Evolutionary conservation across 92 coral and sea anemone species (phyloP).

Genomic region (Nematostella vectensis): DNA sequence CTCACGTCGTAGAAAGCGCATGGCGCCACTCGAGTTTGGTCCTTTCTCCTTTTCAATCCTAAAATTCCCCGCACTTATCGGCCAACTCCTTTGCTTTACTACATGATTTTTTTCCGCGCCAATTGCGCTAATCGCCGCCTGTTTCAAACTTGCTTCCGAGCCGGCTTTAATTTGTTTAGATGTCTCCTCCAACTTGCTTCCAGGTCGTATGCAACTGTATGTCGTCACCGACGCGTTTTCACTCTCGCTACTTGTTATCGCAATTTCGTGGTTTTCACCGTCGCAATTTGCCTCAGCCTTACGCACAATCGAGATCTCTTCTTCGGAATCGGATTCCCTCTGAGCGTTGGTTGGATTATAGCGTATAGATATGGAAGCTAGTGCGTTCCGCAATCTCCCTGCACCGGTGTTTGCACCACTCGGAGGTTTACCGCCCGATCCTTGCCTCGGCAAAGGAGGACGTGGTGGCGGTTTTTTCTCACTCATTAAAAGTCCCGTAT

Average conservation of each 20-base stretch:
- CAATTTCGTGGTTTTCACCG: conserved; percentile 12
- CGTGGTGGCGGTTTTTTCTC: conserved; percentile 82
- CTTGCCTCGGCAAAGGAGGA: conserved; percentile 76
- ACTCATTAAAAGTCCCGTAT: conserved; percentile 41
- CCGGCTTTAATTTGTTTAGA: conserved; percentile 9
- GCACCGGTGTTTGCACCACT: conserved; percentile 34
- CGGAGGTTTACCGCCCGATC: conserved; percentile 29
- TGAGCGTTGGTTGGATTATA: conserved; percentile 49
- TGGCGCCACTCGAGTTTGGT: conserved; percentile 11
- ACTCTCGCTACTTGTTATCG: conserved; percentile 8
- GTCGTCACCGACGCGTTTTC: conserved; percentile 34
- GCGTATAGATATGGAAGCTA: conserved; percentile 85
- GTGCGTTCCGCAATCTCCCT: conserved; percentile 40
- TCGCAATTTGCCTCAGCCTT: conserved; percentile 31
- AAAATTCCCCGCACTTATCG: conserved; percentile 28
- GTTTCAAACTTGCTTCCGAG: conserved; percentile 11
- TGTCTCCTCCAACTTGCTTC: conserved; percentile 11
- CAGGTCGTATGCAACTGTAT: neutral
- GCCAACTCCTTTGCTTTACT: conserved; percentile 67
- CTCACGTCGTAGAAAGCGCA: conserved; percentile 60
- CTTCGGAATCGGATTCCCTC: conserved; percentile 78
- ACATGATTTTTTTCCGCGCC: conserved; percentile 26
- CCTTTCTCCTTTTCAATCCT: neutral
- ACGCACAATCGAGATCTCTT: conserved; percentile 91
- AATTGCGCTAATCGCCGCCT: neutral